A percentile compares a stretch with the other conserved stretches of the same genome.
These are phyloP conservation scores for Eulemur macaco DNA, from an alignment of 2,113 vertebrate genomes.

Conservation along the genomic window DNA sequence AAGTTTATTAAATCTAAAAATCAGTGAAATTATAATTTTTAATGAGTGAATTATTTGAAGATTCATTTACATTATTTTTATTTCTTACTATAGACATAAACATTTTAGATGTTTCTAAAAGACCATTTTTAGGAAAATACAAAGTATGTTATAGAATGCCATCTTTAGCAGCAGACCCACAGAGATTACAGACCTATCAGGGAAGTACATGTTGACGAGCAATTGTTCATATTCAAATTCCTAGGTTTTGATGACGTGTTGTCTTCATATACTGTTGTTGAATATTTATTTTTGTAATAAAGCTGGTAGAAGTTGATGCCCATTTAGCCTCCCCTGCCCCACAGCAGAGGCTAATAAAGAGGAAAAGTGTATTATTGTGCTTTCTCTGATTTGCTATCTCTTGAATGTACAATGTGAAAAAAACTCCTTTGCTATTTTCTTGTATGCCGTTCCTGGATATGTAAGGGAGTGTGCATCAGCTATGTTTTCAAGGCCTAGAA, in stretches of 20 bases:
- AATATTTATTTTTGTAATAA: not conserved
- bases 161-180: not conserved
- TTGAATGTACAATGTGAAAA: not conserved
- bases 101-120: not conserved
- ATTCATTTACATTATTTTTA: not conserved
- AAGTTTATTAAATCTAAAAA: not conserved
- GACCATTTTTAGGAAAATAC: not conserved
- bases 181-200: not conserved
- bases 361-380: rapidly evolving
- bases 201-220: not conserved
- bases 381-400: not conserved
- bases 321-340: not conserved
- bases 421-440: not conserved
- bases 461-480: not conserved
- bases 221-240: not conserved
- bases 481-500: not conserved
- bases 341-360: not conserved
- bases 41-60: not conserved
- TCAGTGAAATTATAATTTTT: not conserved
- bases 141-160: not conserved
- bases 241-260: not conserved
- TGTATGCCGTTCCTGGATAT: not conserved
- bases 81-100: not conserved
- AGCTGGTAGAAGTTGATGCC: not conserved
- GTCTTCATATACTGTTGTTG: not conserved